Evolutionary conservation across 2,113 vertebrate genomes (phyloP).

Genomic region (Nothoprocta pentlandii): DNA sequence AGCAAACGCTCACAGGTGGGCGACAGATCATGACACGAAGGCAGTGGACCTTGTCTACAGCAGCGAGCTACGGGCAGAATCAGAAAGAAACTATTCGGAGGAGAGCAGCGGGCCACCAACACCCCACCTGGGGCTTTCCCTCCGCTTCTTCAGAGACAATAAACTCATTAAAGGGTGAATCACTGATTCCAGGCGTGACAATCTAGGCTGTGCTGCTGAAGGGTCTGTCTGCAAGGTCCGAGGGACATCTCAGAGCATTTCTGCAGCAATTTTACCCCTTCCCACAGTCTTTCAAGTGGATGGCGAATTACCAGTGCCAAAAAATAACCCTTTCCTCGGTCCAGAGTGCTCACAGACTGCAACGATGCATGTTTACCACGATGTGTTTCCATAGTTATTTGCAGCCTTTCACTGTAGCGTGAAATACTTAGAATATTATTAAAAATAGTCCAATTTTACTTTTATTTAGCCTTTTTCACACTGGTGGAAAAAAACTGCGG

Average conservation of each 20-base stretch:
- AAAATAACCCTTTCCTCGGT: background rate
- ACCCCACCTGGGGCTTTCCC: conserved; percentile 21
- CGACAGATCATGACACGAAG: background rate
- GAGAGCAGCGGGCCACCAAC: background rate
- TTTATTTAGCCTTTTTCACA: conserved; percentile 27
- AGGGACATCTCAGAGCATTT: fast-evolving
- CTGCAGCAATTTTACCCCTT: background rate
- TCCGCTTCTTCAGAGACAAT: background rate
- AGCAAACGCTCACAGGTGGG: background rate
- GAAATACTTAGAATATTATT: background rate
- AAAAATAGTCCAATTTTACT: conserved; percentile 16
- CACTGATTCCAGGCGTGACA: background rate
- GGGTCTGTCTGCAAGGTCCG: fast-evolving
- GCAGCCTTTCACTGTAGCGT: background rate
- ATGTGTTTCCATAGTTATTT: background rate
- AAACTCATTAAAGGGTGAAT: background rate
- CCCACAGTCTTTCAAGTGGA: fast-evolving
- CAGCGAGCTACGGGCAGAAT: background rate
- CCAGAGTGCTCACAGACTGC: fast-evolving
- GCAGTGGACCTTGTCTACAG: background rate
- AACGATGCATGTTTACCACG: background rate
- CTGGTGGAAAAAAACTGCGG: conserved; percentile 17
- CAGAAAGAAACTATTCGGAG: background rate
- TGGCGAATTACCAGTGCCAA: background rate
- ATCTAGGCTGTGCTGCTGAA: background rate